These are phyloP conservation scores for Lepus oiostolus DNA, from an alignment of 2,797 vertebrate species.

Conservation along the genomic window DNA sequence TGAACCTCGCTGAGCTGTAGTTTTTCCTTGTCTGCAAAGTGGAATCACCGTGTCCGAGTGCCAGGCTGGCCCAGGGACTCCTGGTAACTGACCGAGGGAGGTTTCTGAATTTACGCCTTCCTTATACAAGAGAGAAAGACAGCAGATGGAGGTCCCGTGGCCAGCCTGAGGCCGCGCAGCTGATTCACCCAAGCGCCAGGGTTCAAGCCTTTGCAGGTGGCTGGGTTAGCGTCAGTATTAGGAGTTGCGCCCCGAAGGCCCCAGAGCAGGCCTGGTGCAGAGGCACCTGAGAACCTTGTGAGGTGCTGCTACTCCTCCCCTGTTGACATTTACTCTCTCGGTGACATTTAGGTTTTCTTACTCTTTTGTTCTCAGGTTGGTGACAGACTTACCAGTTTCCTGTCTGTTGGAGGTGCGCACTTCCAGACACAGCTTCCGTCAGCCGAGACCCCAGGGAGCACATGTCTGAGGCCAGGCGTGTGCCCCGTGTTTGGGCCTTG, in stretches of 20 bases:
- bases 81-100: background rate
- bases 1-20: background rate
- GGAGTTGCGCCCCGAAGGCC: background rate
- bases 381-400: conserved; percentile 52
- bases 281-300: background rate
- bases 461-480: background rate
- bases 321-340: conserved; percentile 27
- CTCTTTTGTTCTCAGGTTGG: conserved; percentile 35
- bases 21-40: background rate
- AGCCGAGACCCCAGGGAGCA: background rate
- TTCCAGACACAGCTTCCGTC: background rate
- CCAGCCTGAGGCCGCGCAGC: background rate
- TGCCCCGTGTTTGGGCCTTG: background rate
- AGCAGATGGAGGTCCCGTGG: background rate
- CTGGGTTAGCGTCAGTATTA: background rate
- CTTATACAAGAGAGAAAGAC: background rate
- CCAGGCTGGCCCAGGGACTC: too few relatives aligned
- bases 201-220: background rate
- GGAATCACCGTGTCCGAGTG: background rate
- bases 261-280: background rate
- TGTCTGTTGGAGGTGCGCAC: background rate
- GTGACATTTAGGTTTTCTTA: conserved; percentile 53
- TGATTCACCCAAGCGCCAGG: background rate
- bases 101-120: background rate
- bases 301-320: background rate